Percentiles rank a stretch among this genome's conserved stretches.
Conservation (phyloP, 2,113 vertebrate genomes). For the Gopherus evgoodei region DNA sequence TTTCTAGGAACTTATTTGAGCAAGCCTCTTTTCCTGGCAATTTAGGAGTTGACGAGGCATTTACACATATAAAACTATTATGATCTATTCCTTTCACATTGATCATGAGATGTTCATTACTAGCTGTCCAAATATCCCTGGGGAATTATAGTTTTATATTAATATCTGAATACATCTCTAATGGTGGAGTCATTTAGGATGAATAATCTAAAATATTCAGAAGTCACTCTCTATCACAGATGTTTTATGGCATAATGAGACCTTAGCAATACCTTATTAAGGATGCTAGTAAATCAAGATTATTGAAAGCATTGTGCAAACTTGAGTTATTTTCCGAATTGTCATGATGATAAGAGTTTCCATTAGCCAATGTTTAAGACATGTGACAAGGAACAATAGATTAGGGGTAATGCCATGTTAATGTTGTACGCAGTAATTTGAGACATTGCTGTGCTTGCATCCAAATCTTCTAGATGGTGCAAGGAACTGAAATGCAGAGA, state of each 20-base stretch:
- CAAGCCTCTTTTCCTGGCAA: background rate
- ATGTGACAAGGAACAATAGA: fast-evolving
- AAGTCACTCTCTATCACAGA: slow-evolving; percentile 13
- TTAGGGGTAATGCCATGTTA: background rate
- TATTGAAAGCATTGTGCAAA: slow-evolving; percentile 17
- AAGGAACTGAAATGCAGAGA: background rate
- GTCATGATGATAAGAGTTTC: background rate
- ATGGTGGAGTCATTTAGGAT: background rate
- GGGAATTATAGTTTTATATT: background rate
- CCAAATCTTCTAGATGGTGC: background rate
- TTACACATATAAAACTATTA: background rate
- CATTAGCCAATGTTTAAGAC: background rate
- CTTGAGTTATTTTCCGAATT: slow-evolving; percentile 48
- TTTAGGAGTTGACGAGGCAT: background rate
- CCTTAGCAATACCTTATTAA: slow-evolving; percentile 19
- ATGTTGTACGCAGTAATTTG: fast-evolving
- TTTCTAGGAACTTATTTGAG: background rate
- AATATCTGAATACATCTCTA: slow-evolving; percentile 12
- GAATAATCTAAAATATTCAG: slow-evolving; percentile 39
- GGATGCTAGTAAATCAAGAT: slow-evolving; percentile 26
- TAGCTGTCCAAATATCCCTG: slow-evolving; percentile 13
- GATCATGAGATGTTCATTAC: slow-evolving; percentile 22
- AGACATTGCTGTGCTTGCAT: background rate
- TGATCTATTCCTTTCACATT: background rate
- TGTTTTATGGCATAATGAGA: slow-evolving; percentile 41